These are phyloP conservation scores for Gymnobelideus leadbeateri DNA, from an alignment of 2,113 vertebrate genomes.

Conservation along the genomic window DNA sequence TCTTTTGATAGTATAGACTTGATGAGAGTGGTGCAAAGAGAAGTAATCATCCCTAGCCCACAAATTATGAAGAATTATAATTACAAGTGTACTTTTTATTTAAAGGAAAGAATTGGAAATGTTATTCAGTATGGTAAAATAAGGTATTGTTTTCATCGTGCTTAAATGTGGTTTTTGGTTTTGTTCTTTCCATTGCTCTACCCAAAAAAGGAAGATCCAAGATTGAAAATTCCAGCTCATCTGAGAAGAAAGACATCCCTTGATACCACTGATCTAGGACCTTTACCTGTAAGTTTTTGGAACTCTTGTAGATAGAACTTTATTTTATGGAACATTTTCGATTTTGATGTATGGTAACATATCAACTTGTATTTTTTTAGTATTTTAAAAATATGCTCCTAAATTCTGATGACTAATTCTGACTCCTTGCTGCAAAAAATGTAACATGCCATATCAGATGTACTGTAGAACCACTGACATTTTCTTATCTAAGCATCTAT, in stretches of 20 bases:
- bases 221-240: conserved; percentile 90
- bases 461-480: background rate
- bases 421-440: conserved; percentile 13
- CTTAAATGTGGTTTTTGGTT: conserved; percentile 59
- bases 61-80: conserved; percentile 12
- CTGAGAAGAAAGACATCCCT: conserved; percentile 87
- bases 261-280: conserved; percentile 92
- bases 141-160: conserved; percentile 53
- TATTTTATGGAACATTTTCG: background rate
- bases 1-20: background rate
- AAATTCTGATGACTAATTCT: background rate
- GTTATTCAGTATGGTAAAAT: conserved; percentile 24
- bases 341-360: conserved; percentile 4
- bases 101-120: conserved; percentile 37
- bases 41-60: background rate
- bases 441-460: background rate
- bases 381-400: background rate
- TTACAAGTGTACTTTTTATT: background rate
- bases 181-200: conserved; percentile 53
- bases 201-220: conserved; percentile 93
- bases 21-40: background rate
- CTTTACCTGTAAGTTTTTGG: conserved; percentile 90
- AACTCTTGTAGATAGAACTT: background rate
- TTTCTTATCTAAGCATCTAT: background rate
- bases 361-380: background rate